Base-by-base conservation (phyloP, 2,113 vertebrate genomes). In the Tauraco erythrolophus region DNA sequence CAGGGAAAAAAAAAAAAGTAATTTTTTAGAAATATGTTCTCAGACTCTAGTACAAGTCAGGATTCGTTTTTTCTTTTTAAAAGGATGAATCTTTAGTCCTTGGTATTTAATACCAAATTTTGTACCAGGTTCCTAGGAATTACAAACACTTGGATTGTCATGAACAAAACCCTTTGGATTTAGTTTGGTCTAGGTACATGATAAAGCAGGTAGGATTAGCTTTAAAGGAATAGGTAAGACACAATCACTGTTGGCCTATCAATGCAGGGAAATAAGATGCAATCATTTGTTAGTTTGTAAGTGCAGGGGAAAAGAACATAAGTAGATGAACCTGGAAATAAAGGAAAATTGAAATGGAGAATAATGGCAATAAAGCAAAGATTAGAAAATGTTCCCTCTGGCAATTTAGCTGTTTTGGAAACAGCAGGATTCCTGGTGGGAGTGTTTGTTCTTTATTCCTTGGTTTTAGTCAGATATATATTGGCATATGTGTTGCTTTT, bases 341-440 rank as follows among this genome's bases (percentile, higher is more conserved):
- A 98, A 93, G 93, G 96, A 95, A 84, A 96, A 97, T 41, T 92
- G 96, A 97, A 96, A 96, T 72, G 93, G 93, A 95, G 94, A 98
- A 94, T 94, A 97, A 97, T 97, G 98, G 98, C 98, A 98, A 98
- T 98, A 98, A 98, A 98, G 96, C 65, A 94, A 95, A 97, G 96
- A 97, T 95, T 92, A 96, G 72, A 97, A 97, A 97, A 92, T 85
- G 92, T 96, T 97, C 97, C 96, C 94, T 96, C 96, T 95, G 86
- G 96, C 94, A 96, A 93, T 96, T 91, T 96, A 97, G 96, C 97
- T 97, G 94, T 95, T 97, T 97, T 96, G 92, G 96, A 97, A 96
- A 96, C 87, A 89, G 94, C 91, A 81, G 85, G 92, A 88, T 96
- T 97, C 90, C 96, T 94, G 91, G 94, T 97, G 96, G 97, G 98